Evolutionary conservation across 1,140 invertebrate genomes (phyloP), one percentile per base, ranked within the genome.

Genomic region (Drosophila tropicalis): DNA sequence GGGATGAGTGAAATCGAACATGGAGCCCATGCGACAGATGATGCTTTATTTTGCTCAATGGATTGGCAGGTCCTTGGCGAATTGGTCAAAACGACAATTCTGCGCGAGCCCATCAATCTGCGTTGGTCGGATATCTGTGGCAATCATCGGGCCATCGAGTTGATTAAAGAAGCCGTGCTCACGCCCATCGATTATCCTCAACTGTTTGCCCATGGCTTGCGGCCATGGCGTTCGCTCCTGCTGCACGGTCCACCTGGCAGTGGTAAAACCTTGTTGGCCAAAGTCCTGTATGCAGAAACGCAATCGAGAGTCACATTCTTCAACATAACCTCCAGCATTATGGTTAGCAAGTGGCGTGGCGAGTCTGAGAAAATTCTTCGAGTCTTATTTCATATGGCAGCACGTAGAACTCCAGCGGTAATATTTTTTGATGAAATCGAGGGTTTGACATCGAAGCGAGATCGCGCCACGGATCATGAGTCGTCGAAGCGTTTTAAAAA

Each of bases 361-460:
- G 98, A 99, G 79, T 98, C 97, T 0, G 98, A 99, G 93, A 99
- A 98, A 92, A 95, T 98, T 72, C 39, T 92, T 12, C 92, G 97
- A 94, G 94, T 98, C 0, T 93, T 99, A 13, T 97, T 97, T 75
- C 96, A 98, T 73, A 94, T 98, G 93, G 98, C 98, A 0, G 94
- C 96, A n/a, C 96, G 96, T 91, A 96, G 97, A 90, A 95, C 98
- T 0, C 98, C 98, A 0, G 96, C 97, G 1, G 97, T 97, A 40
- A 98, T 99, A 76, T 99, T 99, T 92, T 95, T 99, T 39, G 98
- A 99, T 91, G 98, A 99, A 93, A 96, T 99, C 57, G 98, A 99
- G 91, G 96, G 97, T 29, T 93, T 99, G 13, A 96, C 96, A 5
- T 96, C 96, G 0, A 94, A 94, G 63, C 92, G 96, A 19, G 95